These are phyloP conservation scores for Zelostemma sp. DNA, from an alignment of 1,140 invertebrate genomes.

Conservation along the genomic window DNA sequence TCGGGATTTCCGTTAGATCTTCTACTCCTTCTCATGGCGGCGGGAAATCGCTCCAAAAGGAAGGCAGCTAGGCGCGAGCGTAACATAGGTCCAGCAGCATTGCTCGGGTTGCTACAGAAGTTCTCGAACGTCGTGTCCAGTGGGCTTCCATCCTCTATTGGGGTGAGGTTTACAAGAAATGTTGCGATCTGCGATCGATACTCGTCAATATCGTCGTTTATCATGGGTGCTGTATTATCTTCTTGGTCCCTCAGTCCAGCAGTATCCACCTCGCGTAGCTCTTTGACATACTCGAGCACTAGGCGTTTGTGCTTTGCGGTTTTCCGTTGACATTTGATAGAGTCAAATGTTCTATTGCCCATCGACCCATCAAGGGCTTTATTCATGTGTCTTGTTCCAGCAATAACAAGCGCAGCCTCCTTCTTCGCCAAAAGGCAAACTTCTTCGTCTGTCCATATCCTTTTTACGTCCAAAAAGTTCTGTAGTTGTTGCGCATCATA, in stretches of 20 bases:
- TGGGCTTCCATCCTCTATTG: not conserved
- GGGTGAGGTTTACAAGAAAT: too few species aligned
- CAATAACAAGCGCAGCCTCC: not conserved
- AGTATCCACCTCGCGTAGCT: too few species aligned
- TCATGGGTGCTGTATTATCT: not conserved
- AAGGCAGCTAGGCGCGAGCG: too few species aligned
- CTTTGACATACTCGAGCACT: not conserved
- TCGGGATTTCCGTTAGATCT: too few species aligned
- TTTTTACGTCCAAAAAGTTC: not conserved
- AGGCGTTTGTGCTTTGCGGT: not conserved
- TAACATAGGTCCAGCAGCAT: not conserved
- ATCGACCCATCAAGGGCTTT: not conserved
- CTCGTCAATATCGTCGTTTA: too few species aligned
- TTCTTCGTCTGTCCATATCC: slow-evolving; percentile 7
- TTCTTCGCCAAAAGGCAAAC: not conserved
- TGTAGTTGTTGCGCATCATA: not conserved
- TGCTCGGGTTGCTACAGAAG: too few species aligned
- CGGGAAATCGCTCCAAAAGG: too few species aligned
- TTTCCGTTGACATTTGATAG: slow-evolving; percentile 11
- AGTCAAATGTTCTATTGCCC: slow-evolving; percentile 1
- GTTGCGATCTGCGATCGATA: too few species aligned
- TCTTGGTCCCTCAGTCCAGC: not conserved
- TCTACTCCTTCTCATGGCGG: too few species aligned
- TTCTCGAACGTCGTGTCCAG: not conserved
- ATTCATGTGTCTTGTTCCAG: not conserved